Percentiles rank a stretch among this genome's conserved stretches.
Conservation (phyloP, 2,888 invertebrate species). For the Calliopum simillimum region DNA sequence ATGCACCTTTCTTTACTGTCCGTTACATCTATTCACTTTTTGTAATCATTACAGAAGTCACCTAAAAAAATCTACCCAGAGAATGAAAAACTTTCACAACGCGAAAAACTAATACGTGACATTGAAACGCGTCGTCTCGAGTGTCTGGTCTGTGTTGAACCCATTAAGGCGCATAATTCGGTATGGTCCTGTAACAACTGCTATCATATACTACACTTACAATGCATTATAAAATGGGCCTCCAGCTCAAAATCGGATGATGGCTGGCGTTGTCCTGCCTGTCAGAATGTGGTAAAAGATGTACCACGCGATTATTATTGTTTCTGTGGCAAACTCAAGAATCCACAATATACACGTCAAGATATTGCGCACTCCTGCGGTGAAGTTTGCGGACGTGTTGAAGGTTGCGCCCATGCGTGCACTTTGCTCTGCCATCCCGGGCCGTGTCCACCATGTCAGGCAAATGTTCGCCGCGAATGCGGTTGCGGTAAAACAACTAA, state of each 20-base stretch:
- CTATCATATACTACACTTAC: conserved; percentile 91
- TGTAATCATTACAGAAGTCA: conserved; percentile 41
- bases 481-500: conserved; percentile 82
- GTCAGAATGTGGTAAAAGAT: conserved; percentile 82
- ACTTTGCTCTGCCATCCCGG: conserved; percentile 92
- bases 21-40: not conserved
- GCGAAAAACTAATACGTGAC: conserved; percentile 86
- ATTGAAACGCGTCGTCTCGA: conserved; percentile 85
- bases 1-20: not conserved
- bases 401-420: conserved; percentile 76
- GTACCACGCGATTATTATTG: conserved; percentile 88
- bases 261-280: conserved; percentile 97
- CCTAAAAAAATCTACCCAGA: conserved; percentile 53
- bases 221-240: conserved; percentile 94
- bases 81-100: conserved; percentile 74
- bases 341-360: conserved; percentile 81
- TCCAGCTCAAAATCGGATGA: conserved; percentile 81
- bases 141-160: conserved; percentile 94
- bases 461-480: conserved; percentile 78
- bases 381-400: conserved; percentile 77
- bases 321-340: conserved; percentile 85
- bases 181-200: conserved; percentile 95
- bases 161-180: conserved; percentile 81
- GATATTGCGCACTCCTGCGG: conserved; percentile 94
- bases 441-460: conserved; percentile 90